phyloP scores from a whole-genome alignment of 2,113 vertebrate species.

The Rhodinocichla rosea region DNA sequence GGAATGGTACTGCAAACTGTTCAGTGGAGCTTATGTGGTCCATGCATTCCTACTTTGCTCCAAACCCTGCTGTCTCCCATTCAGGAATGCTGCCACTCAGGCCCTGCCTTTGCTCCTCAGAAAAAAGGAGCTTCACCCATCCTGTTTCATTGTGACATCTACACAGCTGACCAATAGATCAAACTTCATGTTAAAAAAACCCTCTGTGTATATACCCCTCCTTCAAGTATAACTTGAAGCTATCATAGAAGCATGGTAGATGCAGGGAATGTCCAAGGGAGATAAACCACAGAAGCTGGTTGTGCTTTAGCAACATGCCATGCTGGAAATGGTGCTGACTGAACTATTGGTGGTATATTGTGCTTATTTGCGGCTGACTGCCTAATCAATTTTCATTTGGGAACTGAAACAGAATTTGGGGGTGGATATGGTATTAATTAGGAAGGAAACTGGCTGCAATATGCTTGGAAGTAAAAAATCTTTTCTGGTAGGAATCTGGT shows the following conservation, averaged over 20 bases:
- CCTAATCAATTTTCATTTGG: slow-evolving; percentile 68
- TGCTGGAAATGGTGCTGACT: background rate
- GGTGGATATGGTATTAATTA: slow-evolving; percentile 73
- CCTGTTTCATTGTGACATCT: background rate
- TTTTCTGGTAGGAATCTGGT: slow-evolving; percentile 63
- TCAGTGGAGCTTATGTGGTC: background rate
- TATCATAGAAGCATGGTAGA: background rate
- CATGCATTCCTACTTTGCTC: background rate
- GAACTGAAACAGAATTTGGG: slow-evolving; percentile 61
- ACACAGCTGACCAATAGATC: background rate
- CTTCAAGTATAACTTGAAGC: background rate
- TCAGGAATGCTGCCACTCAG: background rate
- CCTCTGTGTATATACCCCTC: no score
- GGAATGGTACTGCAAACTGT: background rate
- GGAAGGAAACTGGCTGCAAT: slow-evolving; percentile 61
- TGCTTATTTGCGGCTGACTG: slow-evolving; percentile 52
- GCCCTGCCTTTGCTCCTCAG: background rate
- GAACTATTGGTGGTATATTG: slow-evolving; percentile 19
- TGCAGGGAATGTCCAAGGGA: slow-evolving; percentile 4
- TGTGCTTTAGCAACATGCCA: background rate
- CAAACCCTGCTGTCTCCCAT: background rate
- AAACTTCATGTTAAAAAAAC: background rate
- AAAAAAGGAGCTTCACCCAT: background rate
- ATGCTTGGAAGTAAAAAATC: slow-evolving; percentile 59
- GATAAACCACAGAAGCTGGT: background rate